Conservation (phyloP, 2,888 invertebrate genomes). For the Zaprionus lineosus region DNA sequence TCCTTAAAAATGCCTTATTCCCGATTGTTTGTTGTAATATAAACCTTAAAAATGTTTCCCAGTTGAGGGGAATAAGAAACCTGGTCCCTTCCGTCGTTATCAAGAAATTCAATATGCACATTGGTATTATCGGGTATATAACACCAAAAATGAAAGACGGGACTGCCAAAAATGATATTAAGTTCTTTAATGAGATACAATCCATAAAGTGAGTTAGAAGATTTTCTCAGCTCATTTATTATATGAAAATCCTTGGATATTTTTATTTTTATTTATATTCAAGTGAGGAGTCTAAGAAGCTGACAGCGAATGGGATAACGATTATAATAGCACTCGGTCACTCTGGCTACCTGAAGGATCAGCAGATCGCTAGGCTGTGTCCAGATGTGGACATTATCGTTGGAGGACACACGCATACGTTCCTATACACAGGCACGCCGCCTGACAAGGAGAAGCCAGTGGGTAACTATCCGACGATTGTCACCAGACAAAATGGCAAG, state of each 20-base stretch:
- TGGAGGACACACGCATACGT: slow-evolving; percentile 94
- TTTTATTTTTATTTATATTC: background rate
- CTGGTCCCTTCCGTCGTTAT: slow-evolving; percentile 85
- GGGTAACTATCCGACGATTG: slow-evolving; percentile 90
- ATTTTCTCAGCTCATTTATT: background rate
- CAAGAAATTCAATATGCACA: slow-evolving; percentile 85
- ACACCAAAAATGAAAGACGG: slow-evolving; percentile 89
- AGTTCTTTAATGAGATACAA: background rate
- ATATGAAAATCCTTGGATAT: background rate
- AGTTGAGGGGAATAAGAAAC: background rate
- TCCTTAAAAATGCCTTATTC: background rate
- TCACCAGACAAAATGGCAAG: slow-evolving; percentile 87
- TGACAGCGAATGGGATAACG: slow-evolving; percentile 86
- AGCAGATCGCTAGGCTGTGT: slow-evolving; percentile 88
- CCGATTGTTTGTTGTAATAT: slow-evolving; percentile 5
- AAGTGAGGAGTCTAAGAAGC: slow-evolving; percentile 84
- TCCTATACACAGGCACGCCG: slow-evolving; percentile 88
- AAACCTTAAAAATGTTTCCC: background rate
- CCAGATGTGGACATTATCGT: slow-evolving; percentile 91
- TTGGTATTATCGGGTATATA: slow-evolving; percentile 93
- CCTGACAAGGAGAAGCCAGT: slow-evolving; percentile 87
- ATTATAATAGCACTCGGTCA: slow-evolving; percentile 93
- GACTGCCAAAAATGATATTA: slow-evolving; percentile 84
- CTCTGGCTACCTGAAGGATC: slow-evolving; percentile 89
- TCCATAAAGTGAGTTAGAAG: background rate